Evolutionary conservation across 2,888 invertebrate species (phyloP), one percentile per base, ranked within the genome.

Genomic region (Mythimna impura): DNA sequence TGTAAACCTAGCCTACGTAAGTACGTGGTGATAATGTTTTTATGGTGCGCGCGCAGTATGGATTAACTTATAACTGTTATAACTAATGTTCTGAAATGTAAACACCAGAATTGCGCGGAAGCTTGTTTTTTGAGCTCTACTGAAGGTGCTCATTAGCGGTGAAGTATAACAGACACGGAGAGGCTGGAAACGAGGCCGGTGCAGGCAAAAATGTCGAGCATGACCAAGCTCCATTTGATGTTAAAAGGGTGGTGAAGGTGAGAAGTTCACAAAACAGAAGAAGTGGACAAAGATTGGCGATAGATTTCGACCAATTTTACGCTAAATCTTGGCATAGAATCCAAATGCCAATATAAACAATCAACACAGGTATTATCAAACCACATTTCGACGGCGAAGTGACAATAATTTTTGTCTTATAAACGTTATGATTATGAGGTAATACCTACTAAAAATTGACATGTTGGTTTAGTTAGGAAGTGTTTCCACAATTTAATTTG

Each of bases 1-100:
- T 84, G 84, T 87, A 87, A 84, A 86, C 83, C 66, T 72, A 66
- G 80, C 78, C 82, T 80, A 86, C 81, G 80, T 80, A 77, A 80
- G 80, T 68, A 68, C 43, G 47, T 57, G 43, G 73, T 77, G 77
- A 81, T 79, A 82, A 81, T 85, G 76, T 78, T 76, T 82, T 82
- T 71, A 78, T 57, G 47, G 67, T 80, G 79, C 79, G 47, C 77
- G 78, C 83, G 67, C 58, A 66, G 63, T 70, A 77, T 63, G 60
- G 73, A 80, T 75, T 73, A 73, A 84, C 78, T 81, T 76, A 55
- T 64, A 79, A 73, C 72, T 76, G 68, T 67, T 73, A 50, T 71
- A 79, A 83, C 66, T 66, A 68, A 63, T 62, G 55, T 83, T 66
- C 68, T 65, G 50, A 52, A 80, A 65, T 78, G 43, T 74, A 83